Evolutionary conservation across 2,113 vertebrate species (phyloP).

Genomic region (Ciconia stormi): DNA sequence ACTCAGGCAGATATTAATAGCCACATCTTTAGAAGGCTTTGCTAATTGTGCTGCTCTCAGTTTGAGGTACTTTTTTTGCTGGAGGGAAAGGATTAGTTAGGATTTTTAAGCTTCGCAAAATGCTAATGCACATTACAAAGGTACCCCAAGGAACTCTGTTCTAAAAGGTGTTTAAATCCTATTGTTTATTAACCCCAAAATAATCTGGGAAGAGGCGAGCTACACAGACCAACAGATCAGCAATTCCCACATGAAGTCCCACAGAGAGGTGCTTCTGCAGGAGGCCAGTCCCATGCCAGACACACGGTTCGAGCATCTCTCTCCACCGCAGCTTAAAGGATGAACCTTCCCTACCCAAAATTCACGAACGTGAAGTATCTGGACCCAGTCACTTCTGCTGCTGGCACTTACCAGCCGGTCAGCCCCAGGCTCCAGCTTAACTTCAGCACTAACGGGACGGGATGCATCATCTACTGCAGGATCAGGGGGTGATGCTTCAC

Average conservation of each 20-base stretch:
- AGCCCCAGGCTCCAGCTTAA: conserved; percentile 76
- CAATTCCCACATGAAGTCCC: background rate
- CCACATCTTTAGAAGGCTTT: conserved; percentile 22
- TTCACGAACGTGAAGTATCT: fast-evolving
- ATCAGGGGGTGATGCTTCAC: conserved; percentile 75
- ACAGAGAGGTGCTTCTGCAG: background rate
- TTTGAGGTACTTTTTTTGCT: conserved; percentile 11
- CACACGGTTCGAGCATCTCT: fast-evolving
- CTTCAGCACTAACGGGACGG: conserved; percentile 66
- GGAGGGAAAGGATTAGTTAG: conserved; percentile 26
- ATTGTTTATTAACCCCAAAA: background rate
- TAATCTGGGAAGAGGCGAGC: fast-evolving
- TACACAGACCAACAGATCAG: background rate
- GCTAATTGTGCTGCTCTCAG: conserved; percentile 43
- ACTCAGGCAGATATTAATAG: conserved; percentile 45
- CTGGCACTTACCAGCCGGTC: conserved; percentile 75
- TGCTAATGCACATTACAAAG: background rate
- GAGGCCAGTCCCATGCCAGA: background rate
- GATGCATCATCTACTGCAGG: conserved; percentile 64
- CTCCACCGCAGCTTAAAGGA: background rate
- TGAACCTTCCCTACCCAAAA: background rate
- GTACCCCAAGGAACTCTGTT: background rate
- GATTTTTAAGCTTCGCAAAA: conserved; percentile 49
- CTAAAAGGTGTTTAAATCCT: conserved; percentile 9
- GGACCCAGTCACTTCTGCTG: background rate